Evolutionary conservation across 30 jellyfish, hydroid and myxozoan species (phyloP), one percentile per base, ranked within the genome.

Genomic region (Pseudorhiza aurosa): DNA sequence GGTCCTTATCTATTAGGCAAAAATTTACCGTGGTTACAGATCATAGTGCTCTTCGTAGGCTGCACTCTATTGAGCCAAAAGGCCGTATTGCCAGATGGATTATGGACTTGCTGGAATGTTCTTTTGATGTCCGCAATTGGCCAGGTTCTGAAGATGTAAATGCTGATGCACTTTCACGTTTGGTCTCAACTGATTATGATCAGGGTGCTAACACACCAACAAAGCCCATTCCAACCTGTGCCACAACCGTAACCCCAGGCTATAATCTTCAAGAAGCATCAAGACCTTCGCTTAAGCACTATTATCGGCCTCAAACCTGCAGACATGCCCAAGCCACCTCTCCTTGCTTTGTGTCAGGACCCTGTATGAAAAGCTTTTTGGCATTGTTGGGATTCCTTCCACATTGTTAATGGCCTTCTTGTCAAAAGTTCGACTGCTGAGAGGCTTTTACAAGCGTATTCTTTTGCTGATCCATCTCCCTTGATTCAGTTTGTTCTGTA

Each of bases 91-190:
- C 44, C 43, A 24, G 65, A 15, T 75, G 81, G 81, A 39, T 37
- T 40, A 75, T 72, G 65, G 65, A 51, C 39, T 40, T 56, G 35
- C 77, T 51, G 24, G 40, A 56, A 37, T 56, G 25, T 31, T 3
- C 26, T 25, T 75, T 75, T 58, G 39, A n/a, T 27, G 65, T 56
- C 32, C 77, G 22, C 32, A 78, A 75, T 75, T 36, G 88, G 30
- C 88, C 62, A 14, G 81, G 88, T 32, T 11, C 63, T 10, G 39
- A 33, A 25, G 33, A 75, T 56, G 30, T 21, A 10, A 75, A 75
- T 75, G 77, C 88, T 2, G 88, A 75, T 39, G 79, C 88, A 14
- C 65, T 67, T 50, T 42, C 81, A 50, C 65, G 63, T 67, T 8
- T 64, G 5, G 25, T 12, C 78, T 35, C 27, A 30, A 32, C 60